These are phyloP conservation scores for Drosophila neotestacea DNA, from an alignment of 2,888 invertebrate species.

Conservation along the genomic window DNA sequence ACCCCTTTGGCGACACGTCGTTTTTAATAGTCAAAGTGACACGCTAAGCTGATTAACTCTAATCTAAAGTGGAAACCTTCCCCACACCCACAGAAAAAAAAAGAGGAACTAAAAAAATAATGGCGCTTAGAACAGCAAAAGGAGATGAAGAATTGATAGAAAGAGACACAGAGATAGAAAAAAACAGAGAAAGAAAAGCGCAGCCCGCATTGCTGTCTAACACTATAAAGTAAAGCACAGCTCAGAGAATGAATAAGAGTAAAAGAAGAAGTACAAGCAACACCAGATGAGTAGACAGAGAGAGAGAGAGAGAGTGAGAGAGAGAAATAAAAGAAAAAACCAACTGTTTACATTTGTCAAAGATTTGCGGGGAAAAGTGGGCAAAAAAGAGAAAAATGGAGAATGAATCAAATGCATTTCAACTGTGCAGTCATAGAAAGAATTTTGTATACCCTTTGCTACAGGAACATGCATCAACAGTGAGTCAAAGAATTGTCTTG, in stretches of 20 bases:
- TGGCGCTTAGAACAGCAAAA: conserved; percentile 16
- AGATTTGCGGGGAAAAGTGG: conserved; percentile 54
- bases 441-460: conserved; percentile 19
- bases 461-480: too few relatives aligned
- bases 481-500: too few relatives aligned
- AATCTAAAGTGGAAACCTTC: conserved; percentile 65
- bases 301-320: background rate
- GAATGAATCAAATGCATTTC: conserved; percentile 23
- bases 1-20: conserved; percentile 61
- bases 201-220: conserved; percentile 46
- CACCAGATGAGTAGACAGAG: background rate
- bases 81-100: conserved; percentile 26
- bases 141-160: background rate
- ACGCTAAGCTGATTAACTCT: conserved; percentile 79
- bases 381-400: conserved; percentile 22
- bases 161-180: background rate
- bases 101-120: conserved; percentile 13
- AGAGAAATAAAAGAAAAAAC: conserved; percentile 21
- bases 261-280: conserved; percentile 1
- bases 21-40: conserved; percentile 77
- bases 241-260: background rate
- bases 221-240: conserved; percentile 29
- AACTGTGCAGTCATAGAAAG: background rate
- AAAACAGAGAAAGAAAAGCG: conserved; percentile 23
- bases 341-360: conserved; percentile 75